Evolutionary conservation across 2,888 invertebrate genomes (phyloP), one percentile per base, ranked within the genome.

Genomic region (Dexiosoma caninum): DNA sequence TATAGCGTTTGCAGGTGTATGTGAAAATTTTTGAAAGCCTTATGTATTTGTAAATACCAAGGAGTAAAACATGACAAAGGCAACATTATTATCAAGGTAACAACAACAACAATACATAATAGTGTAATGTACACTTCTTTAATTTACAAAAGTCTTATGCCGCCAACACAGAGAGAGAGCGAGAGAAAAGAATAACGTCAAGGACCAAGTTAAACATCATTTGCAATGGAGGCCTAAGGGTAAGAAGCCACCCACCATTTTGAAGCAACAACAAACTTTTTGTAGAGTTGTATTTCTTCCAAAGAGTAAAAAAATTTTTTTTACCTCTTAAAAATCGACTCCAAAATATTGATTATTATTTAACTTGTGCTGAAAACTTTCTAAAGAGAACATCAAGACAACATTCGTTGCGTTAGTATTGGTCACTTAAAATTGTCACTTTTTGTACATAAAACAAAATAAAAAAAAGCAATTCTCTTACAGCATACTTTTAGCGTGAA

Each of bases 271-370:
- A 30, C 7, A 27, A 55, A 8, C n/a, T 46, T 46, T 37, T 40
- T 44, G 66, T 59, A 75, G 66, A 75, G 57, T 75, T 75, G 16
- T 35, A 23, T 14, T 27, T 27, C 16, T n/a, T 10, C 12, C 8
- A 30, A 62, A 49, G 79, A 75, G 69, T 12, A 69, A 9, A 16
- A 9, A 0, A 7, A 21, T 71, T 35, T 19, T 19, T 66, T 60
- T 30, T 10, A 57, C 5, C 70, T 42, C 51, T 60, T 66, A 64
- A 66, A 69, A 70, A 10, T 62, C 12, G 62, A 57, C 79, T 74
- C 60, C 42, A 53, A 53, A 71, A 57, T 82, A 83, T 81, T 79
- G 83, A 83, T 78, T 82, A 69, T 81, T 74, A n/a, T n/a, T 55
- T 6, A 6, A 40, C n/a, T 49, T 72, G 5, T 37, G 21, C 42